Base-by-base conservation (phyloP, 2,113 vertebrate genomes). In the Neomonachus schauinslandi region DNA sequence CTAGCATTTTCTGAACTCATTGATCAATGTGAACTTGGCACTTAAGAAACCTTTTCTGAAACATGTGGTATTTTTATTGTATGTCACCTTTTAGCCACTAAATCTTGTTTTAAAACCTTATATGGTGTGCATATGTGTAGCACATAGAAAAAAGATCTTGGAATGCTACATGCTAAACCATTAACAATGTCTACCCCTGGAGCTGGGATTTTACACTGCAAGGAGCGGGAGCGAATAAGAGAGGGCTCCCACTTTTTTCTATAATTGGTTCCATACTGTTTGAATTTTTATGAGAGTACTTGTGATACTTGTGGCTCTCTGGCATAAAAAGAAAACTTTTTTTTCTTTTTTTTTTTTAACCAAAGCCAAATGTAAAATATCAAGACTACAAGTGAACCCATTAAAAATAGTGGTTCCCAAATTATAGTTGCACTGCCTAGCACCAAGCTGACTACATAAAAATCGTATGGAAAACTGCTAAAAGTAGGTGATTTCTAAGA, bases 31-130 rank as follows among this genome's bases (percentile, higher is more conserved):
- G 28, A 92, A 53, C 80, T 81, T 76, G 63, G 14, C 51, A 67
- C 36, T 88, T 92, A 46, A 53, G 39, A 85, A 67, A 59, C 28
- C 24, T 88, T 95, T 94, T 72, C 74, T 88, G 36, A 95, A 94
- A 65, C 36, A 51, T 39, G 18, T 13, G 2, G 18, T 89, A 8
- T 71, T 86, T 79, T 33, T 81, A 57, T 88, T 55, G 24, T 76
- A 59, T 93, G 65, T 93, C 39, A 87, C 36, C 33, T 39, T 96
- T 89, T 19, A 59, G 36, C 36, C 39, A 84, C 69, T 89, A 53
- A 84, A 72, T 84, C 55, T 61, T 83, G 65, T 86, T 93, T 55
- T 87, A 72, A 90, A 91, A 93, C 24, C 18, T 71, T 65, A 8
- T 3, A 5, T 83, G 51, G 15, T 61, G 0, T 81, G 2, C 11